A percentile compares a stretch with the other conserved stretches of the same genome.
Evolutionary conservation across 2,888 invertebrate species (phyloP).

Genomic region (Phortica magna): DNA sequence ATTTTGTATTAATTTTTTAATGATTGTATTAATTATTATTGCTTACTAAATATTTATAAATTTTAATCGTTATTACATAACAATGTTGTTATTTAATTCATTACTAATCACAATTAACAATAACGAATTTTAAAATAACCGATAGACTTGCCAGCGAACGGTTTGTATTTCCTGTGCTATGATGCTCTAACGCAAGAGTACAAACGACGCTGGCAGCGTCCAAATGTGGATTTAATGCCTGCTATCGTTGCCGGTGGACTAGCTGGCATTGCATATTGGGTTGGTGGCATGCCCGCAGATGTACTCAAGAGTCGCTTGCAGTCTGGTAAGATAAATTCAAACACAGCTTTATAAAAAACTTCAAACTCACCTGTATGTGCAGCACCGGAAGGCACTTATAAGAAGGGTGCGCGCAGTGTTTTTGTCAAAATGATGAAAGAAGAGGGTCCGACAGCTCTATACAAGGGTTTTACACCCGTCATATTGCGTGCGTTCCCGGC

Average conservation of each 20-base stretch:
- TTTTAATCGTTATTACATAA: not conserved
- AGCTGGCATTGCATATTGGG: conserved; percentile 98
- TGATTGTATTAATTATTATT: conserved; percentile 8
- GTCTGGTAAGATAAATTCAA: conserved; percentile 82
- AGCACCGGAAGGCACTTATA: conserved; percentile 97
- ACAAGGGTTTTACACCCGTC: conserved; percentile 95
- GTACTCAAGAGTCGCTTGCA: conserved; percentile 98
- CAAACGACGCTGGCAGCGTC: conserved; percentile 80
- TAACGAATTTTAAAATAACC: not conserved
- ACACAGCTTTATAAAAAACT: conserved; percentile 9
- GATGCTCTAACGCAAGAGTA: conserved; percentile 90
- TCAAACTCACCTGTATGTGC: conserved; percentile 26
- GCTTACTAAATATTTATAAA: conserved; percentile 16
- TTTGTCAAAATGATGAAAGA: conserved; percentile 89
- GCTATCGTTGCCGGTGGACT: conserved; percentile 96
- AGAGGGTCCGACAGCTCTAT: conserved; percentile 93
- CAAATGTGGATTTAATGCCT: conserved; percentile 80
- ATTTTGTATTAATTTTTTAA: not conserved
- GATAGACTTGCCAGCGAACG: conserved; percentile 96
- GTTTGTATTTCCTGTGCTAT: conserved; percentile 98
- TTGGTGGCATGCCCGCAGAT: conserved; percentile 97
- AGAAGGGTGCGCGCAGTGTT: conserved; percentile 93
- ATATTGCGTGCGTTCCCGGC: conserved; percentile 99
- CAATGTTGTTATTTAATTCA: not conserved
- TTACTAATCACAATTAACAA: not conserved